A percentile compares a stretch with the other conserved stretches of the same genome.
Conservation (phyloP, 35 echinoderm and acorn worm species). For the Eucidaris tribuloides region DNA sequence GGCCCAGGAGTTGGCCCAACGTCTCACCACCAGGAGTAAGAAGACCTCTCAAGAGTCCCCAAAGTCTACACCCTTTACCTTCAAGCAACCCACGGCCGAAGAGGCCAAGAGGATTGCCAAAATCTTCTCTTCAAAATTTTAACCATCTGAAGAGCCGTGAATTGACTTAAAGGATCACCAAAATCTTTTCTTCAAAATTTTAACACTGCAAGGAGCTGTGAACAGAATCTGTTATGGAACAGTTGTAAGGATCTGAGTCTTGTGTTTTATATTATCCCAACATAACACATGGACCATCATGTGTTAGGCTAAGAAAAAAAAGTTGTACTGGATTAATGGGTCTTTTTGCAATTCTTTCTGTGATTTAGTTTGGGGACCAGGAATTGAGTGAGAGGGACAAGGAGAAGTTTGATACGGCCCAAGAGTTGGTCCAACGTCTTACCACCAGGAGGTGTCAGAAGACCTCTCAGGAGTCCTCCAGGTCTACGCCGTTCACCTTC, state of each 20-base stretch:
- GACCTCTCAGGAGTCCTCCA: not conserved
- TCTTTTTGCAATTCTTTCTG: no score
- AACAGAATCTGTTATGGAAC: no score
- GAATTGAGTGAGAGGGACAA: not conserved
- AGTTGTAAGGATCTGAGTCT: no score
- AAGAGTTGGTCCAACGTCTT: slow-evolving; percentile 13
- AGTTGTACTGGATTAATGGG: no score
- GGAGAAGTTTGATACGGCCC: slow-evolving; percentile 19
- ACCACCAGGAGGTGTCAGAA: not conserved
- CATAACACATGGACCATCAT: no score
- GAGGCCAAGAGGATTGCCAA: slow-evolving; percentile 97
- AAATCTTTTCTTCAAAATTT: slow-evolving; percentile 83
- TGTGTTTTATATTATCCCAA: no score
- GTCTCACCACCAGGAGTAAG: not conserved
- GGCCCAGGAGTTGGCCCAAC: slow-evolving; percentile 10
- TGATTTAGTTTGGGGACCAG: no score
- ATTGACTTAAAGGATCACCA: slow-evolving; percentile 90
- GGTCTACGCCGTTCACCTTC: not conserved
- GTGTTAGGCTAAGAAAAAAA: no score
- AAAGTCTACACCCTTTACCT: not conserved
- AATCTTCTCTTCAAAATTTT: slow-evolving; percentile 84
- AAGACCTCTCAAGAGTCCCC: not conserved
- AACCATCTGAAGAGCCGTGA: no score
- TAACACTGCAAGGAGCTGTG: no score
- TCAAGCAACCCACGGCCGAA: slow-evolving; percentile 72